A percentile compares a stretch with the other conserved stretches of the same genome.
These are phyloP conservation scores for Onychomys torridus DNA, from an alignment of 2,797 vertebrate genomes.

Conservation along the genomic window DNA sequence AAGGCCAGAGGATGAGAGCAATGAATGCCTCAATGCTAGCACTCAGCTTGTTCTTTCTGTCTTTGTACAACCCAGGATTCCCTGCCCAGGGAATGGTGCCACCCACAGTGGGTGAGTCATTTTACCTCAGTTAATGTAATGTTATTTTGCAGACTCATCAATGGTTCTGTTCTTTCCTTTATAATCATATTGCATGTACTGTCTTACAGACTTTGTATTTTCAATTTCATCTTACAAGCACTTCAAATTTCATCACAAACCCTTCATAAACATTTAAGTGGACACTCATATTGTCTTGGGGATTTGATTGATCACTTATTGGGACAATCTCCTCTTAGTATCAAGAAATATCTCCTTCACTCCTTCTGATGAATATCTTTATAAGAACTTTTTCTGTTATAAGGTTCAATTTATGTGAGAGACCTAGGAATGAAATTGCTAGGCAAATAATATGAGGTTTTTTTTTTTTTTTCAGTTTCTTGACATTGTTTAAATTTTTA, in stretches of 20 bases:
- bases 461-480: slow-evolving; percentile 7
- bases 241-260: slow-evolving; percentile 48
- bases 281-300: not conserved
- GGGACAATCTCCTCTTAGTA: not conserved
- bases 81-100: not conserved
- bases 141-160: not conserved
- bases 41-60: not conserved
- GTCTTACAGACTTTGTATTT: not conserved
- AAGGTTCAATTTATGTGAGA: slow-evolving; percentile 42
- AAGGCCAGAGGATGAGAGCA: too few relatives aligned
- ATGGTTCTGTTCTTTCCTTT: not conserved
- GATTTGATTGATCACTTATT: not conserved
- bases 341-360: not conserved
- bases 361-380: not conserved
- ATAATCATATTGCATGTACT: not conserved
- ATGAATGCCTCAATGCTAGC: too few relatives aligned
- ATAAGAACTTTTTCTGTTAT: not conserved
- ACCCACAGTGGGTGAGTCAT: not conserved
- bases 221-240: not conserved
- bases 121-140: too few relatives aligned
- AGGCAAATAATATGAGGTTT: not conserved
- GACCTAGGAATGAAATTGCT: slow-evolving; percentile 8
- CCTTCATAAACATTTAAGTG: slow-evolving; percentile 53
- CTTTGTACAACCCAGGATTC: too few relatives aligned
- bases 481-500: not conserved